Evolutionary conservation across 2,797 vertebrate genomes (phyloP).

Genomic region (Numenius phaeopus): DNA sequence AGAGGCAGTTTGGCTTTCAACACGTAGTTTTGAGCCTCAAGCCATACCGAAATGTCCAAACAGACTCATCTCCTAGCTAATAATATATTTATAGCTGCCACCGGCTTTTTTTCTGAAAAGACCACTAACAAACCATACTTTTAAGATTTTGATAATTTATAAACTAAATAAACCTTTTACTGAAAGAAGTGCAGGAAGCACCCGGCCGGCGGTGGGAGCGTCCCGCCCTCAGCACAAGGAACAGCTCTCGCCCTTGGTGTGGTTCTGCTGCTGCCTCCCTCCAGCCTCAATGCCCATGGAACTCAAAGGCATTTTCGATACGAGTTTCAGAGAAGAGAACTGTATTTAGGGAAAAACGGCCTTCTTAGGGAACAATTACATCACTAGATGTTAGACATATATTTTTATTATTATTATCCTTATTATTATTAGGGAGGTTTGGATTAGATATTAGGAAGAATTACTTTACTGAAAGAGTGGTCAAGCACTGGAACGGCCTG

Average conservation of each 20-base stretch:
- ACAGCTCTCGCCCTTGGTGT: background rate
- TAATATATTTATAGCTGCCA: background rate
- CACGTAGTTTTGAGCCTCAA: background rate
- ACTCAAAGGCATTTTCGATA: fast-evolving
- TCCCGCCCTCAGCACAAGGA: background rate
- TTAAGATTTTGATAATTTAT: background rate
- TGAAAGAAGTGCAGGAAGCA: background rate
- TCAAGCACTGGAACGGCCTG: too few relatives aligned
- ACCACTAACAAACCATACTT: background rate
- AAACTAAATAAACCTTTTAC: background rate
- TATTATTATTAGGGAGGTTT: too few relatives aligned
- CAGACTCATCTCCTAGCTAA: background rate
- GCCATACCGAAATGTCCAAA: background rate
- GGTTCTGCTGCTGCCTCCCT: background rate
- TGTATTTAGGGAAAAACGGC: background rate
- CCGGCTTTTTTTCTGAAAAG: background rate
- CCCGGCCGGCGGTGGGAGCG: fast-evolving
- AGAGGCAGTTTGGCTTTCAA: background rate
- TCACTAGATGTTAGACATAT: background rate
- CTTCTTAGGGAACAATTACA: background rate
- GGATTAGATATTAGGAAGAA: too few relatives aligned
- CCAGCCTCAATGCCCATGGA: background rate
- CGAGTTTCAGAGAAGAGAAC: background rate
- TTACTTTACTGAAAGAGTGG: too few relatives aligned
- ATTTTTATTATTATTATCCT: background rate